A percentile compares a stretch with the other conserved stretches of the same genome.
Conservation (phyloP, 1,140 invertebrate species). For the Sycophaga agraensis region DNA sequence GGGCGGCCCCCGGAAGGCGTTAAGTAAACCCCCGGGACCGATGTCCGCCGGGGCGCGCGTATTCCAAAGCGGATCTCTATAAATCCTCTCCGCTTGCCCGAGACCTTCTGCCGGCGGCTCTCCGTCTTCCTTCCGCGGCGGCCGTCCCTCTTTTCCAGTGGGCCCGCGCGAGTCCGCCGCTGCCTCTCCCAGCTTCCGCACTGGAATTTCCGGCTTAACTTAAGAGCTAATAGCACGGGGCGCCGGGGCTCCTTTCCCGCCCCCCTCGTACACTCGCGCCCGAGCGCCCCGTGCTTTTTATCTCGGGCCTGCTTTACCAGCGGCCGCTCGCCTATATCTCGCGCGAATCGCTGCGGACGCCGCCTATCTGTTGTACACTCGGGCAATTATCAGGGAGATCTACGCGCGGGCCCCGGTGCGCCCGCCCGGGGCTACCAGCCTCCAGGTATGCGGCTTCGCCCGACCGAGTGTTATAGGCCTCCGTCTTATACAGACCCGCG, state of each 20-base stretch:
- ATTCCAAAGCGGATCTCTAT: constrained; percentile 37
- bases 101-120: background rate
- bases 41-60: constrained; percentile 29
- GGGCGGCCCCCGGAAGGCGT: constrained; percentile 10
- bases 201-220: constrained; percentile 46
- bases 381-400: too few species aligned
- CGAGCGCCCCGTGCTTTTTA: too few species aligned
- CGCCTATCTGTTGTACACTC: background rate
- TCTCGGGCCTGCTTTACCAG: too few species aligned
- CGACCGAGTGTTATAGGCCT: too few species aligned
- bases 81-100: constrained; percentile 38
- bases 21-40: constrained; percentile 36
- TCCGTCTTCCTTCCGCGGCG: background rate
- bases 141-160: constrained; percentile 17
- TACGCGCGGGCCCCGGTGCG: too few species aligned
- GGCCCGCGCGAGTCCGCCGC: background rate
- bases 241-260: too few species aligned
- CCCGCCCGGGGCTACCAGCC: too few species aligned
- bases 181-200: constrained; percentile 33
- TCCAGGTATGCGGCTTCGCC: too few species aligned
- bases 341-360: background rate
- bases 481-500: too few species aligned
- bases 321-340: too few species aligned
- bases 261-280: too few species aligned
- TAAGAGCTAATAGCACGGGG: constrained; percentile 47